A percentile compares a stretch with the other conserved stretches of the same genome.
phyloP scores from a whole-genome alignment of 35 echinoderm and acorn worm genomes.

The Nesometra sesokonis region DNA sequence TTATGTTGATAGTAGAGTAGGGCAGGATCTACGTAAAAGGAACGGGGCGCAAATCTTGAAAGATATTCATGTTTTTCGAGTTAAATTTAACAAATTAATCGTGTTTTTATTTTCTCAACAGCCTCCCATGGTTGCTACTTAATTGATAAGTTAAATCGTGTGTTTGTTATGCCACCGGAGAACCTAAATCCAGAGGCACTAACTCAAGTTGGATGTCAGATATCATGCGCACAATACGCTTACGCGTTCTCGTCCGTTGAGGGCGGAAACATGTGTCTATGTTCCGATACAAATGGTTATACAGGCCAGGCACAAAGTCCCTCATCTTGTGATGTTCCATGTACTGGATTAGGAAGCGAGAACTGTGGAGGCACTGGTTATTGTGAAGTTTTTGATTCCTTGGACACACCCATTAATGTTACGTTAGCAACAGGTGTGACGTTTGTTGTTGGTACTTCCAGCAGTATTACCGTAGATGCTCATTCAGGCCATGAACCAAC shows the following conservation, averaged over 20 bases:
- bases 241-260: neutral
- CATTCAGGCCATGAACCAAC: neutral
- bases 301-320: neutral
- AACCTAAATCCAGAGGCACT: neutral
- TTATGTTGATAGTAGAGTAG: no score
- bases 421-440: neutral
- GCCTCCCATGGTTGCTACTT: neutral
- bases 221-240: neutral
- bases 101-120: no score
- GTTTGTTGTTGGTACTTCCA: neutral
- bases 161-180: neutral
- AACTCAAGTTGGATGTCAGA: neutral
- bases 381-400: neutral
- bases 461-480: neutral
- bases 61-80: no score
- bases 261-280: neutral
- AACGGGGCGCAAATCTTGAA: no score
- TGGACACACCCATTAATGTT: neutral
- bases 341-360: neutral
- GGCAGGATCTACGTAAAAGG: no score
- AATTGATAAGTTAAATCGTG: neutral
- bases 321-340: neutral
- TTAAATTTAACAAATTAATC: no score
- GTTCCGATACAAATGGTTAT: neutral
- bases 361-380: neutral